Evolutionary conservation across 2,113 vertebrate genomes (phyloP), one percentile per base, ranked within the genome.

Genomic region (Macroglossus sobrinus): DNA sequence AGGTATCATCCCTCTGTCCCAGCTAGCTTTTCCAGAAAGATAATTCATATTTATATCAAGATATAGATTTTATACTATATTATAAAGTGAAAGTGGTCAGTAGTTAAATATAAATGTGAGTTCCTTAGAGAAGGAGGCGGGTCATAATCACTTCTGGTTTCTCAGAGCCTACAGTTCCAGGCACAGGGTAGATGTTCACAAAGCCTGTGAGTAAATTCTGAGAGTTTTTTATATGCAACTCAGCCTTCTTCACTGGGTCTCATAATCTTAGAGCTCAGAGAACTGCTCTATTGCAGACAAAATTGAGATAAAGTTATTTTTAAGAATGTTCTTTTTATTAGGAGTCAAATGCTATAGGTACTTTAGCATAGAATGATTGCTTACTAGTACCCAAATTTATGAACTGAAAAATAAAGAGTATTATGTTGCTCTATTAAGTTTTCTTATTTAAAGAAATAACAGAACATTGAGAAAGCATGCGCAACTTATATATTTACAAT

Each of bases 361-460:
- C 22, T 85, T 74, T 30, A 50, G 18, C 5, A 24, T 50, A 7
- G 55, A 78, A 76, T 63, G 64, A 64, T 19, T 69, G 10, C 40
- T 53, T 72, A 22, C 3, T 38, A 64, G 33, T 4, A 81, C 10
- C 24, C 30, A 90, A 72, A 90, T n/a, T 63, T 84, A 82, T 5
- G 21, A 9, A 80, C 45, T 50, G 8, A 40, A 22, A 47, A n/a
- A 35, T 59, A 69, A 53, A 40, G 7, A 66, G 0, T 61, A 38
- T 82, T 75, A 40, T 43, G 66, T 69, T 47, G 47, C 2, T 81
- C 33, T 61, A 84, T 53, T 79, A 63, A 72, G 80, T 93, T 93
- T 93, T 82, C 33, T 93, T 92, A 92, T n/a, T 45, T 69, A 57
- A 94, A 96, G 22, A 92, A 95, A 95, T 28, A 75, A 45, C 43